Evolutionary conservation across 2,113 vertebrate genomes (phyloP).

Genomic region (Leptobrachium leishanense): DNA sequence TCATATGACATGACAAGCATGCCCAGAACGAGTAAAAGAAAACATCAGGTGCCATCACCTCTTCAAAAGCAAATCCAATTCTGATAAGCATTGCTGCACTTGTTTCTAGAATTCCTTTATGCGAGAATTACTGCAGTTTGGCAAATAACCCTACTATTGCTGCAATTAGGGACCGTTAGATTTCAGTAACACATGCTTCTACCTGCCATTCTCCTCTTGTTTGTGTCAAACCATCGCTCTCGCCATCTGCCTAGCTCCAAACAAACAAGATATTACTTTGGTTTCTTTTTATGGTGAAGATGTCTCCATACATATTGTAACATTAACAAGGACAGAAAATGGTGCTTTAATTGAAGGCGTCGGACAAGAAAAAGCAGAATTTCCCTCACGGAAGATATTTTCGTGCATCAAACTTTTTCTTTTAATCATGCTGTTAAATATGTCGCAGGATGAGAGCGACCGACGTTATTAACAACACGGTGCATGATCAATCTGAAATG

Average conservation of each 20-base stretch:
- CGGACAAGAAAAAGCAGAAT: slow-evolving; percentile 4
- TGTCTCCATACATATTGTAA: slow-evolving; percentile 39
- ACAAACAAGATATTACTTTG: slow-evolving; percentile 13
- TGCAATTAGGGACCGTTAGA: slow-evolving; percentile 9
- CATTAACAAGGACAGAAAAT: slow-evolving; percentile 36
- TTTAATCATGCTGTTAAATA: slow-evolving; percentile 20
- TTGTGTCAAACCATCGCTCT: slow-evolving; percentile 19
- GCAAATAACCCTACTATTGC: slow-evolving; percentile 12
- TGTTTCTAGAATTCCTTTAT: slow-evolving; percentile 4
- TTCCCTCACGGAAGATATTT: not conserved
- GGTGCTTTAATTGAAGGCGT: slow-evolving; percentile 35
- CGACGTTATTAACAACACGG: not conserved
- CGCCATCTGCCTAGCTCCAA: slow-evolving; percentile 32
- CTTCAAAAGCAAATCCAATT: not conserved
- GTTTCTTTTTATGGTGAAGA: slow-evolving; percentile 15
- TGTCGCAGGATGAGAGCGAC: not conserved
- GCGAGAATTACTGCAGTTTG: slow-evolving; percentile 30
- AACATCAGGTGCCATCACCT: no score
- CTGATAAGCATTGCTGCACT: not conserved
- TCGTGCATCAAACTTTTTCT: slow-evolving; percentile 7
- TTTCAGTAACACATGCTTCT: slow-evolving; percentile 22
- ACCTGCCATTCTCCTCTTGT: slow-evolving; percentile 31
- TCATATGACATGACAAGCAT: no score
- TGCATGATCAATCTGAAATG: no score
- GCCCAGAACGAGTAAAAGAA: no score